Evolutionary conservation across 2,113 vertebrate species (phyloP), one percentile per base, ranked within the genome.

Genomic region (Burhinus oedicnemus): DNA sequence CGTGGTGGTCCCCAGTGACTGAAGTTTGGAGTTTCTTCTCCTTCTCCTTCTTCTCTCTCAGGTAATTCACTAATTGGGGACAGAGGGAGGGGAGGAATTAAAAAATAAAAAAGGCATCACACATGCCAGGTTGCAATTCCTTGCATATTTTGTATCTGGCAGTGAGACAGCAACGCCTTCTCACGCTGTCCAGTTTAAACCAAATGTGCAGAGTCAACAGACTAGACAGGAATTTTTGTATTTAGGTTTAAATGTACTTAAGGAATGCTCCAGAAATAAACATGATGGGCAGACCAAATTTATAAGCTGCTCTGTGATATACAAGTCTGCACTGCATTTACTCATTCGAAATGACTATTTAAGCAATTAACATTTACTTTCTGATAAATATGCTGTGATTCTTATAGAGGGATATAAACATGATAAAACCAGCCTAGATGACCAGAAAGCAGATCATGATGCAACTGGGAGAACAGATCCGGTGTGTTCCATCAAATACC

Each of bases 1-100:
- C 99, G 98, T 27, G 99, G 99, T 26, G 99, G 98, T 71, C 99
- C 99, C 99, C 99, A 99, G 96, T 99, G 99, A 95, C 99, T 99
- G 97, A 99, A 99, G 89, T 98, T 98, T 16, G 99, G 99, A 1
- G 99, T 99, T 97, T 99, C 99, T 97, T 99, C 99, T 78, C 99
- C 99, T 98, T 99, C 99, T 52, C 99, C 99, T 87, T 99, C 99
- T 97, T 99, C 99, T 95, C 99, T 98, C 94, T 99, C 99, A 2
- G 99, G 99, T 68, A 99, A 97, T 52, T 99, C 98, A 90, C 99
- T 99, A 97, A 97, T 93, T 85, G 58, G 70, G 57, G 91, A 58
- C 57, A 94, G 25, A 89, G 47, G 11, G 34, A 87, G 6, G 32
- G 19, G 30, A 89, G 16, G n/a, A 91, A 96, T 66, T 45, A 97